Conservation (phyloP, 2,888 invertebrate genomes). For the Aromia moschata region DNA sequence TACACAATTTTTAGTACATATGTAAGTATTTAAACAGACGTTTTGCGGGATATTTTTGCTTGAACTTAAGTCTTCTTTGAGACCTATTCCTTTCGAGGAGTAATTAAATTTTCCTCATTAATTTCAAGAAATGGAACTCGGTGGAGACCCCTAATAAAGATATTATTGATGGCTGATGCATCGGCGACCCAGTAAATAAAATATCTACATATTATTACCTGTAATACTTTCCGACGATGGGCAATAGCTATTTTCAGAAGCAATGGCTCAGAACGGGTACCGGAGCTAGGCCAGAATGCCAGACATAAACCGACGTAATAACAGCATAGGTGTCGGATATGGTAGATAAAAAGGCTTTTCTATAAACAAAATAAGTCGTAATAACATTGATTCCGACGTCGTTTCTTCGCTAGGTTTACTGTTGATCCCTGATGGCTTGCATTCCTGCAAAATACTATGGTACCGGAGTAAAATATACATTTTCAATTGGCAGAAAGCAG, state of each 20-base stretch:
- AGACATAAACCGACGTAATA: slow-evolving; percentile 28
- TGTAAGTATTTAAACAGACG: too few relatives aligned
- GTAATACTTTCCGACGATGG: slow-evolving; percentile 27
- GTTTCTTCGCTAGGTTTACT: background rate
- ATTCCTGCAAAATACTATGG: background rate
- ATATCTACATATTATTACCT: slow-evolving; percentile 24
- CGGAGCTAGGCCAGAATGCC: slow-evolving; percentile 31
- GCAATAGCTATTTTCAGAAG: slow-evolving; percentile 38
- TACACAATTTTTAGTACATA: too few relatives aligned
- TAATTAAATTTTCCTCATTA: too few relatives aligned
- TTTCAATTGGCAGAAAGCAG: slow-evolving; percentile 5
- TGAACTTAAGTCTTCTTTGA: too few relatives aligned
- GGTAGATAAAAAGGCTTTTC: slow-evolving; percentile 13
- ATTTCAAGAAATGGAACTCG: too few relatives aligned
- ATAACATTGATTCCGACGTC: slow-evolving; percentile 4
- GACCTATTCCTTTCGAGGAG: too few relatives aligned
- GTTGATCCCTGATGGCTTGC: background rate
- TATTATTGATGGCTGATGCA: slow-evolving; percentile 21
- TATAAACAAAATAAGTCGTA: slow-evolving; percentile 5
- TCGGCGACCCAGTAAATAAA: slow-evolving; percentile 23
- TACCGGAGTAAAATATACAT: background rate
- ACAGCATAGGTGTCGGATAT: slow-evolving; percentile 23
- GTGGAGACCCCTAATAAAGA: slow-evolving; percentile 21
- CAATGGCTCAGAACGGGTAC: slow-evolving; percentile 40
- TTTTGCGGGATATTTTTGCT: too few relatives aligned